Conservation (phyloP, 2,888 invertebrate species). For the Meloe dianella region DNA sequence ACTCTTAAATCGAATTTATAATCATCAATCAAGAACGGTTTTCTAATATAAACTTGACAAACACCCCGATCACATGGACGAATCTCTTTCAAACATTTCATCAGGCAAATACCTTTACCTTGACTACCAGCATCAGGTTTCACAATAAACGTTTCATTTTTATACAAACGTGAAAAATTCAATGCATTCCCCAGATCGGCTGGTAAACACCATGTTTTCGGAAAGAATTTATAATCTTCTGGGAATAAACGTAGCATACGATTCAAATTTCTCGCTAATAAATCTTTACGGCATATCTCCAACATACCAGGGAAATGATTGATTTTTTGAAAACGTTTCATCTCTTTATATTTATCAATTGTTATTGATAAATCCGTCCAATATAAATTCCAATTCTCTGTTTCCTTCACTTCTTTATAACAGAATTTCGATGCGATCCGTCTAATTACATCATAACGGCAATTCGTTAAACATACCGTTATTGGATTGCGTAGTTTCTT, state of each 20-base stretch:
- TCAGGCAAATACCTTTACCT: constrained; percentile 87
- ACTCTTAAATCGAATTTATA: constrained; percentile 92
- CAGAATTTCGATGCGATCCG: constrained; percentile 73
- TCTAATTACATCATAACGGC: constrained; percentile 76
- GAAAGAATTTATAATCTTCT: constrained; percentile 89
- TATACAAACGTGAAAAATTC: constrained; percentile 73
- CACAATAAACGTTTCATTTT: constrained; percentile 81
- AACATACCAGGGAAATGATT: constrained; percentile 77
- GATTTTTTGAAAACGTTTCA: constrained; percentile 90
- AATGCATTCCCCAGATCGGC: constrained; percentile 82
- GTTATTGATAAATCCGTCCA: constrained; percentile 91
- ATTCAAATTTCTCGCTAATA: constrained; percentile 86
- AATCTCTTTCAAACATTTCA: constrained; percentile 80
- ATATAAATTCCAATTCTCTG: constrained; percentile 86
- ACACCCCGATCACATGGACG: constrained; percentile 83
- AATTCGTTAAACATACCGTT: constrained; percentile 72
- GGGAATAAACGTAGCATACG: constrained; percentile 89
- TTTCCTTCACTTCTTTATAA: constrained; percentile 78
- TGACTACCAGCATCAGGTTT: constrained; percentile 93
- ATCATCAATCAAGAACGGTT: constrained; percentile 87
- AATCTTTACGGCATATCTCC: constrained; percentile 75
- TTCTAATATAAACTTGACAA: constrained; percentile 78
- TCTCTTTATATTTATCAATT: constrained; percentile 85
- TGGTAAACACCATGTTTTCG: constrained; percentile 93
- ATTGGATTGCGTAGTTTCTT: constrained; percentile 50